Evolutionary conservation across 2,797 vertebrate genomes (phyloP), one percentile per base, ranked within the genome.

Genomic region (Ambastaia sidthimunki): DNA sequence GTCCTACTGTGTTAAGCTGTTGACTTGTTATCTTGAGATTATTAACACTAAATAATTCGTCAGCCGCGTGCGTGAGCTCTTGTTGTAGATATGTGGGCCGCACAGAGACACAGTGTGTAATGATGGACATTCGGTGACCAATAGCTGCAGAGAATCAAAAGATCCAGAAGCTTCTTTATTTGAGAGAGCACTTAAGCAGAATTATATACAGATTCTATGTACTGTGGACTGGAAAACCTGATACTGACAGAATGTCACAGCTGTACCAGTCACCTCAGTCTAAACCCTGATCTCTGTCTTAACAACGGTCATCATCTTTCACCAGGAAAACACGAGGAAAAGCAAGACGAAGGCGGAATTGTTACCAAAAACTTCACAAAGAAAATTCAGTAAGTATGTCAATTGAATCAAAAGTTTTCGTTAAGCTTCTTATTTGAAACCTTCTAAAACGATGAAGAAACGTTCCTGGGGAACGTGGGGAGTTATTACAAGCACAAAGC

Each of bases 331-430:
- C 98, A 99, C 0, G 98, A 99, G 88, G 98, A 99, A 90, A 97
- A 97, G 86, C 98, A 99, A 84, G 94, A 96, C 12, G 96, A 98
- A 90, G 97, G 98, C 16, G 96, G 98, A 54, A 98, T 98, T 0
- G 96, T 99, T 78, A 98, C 97, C 77, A 99, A 99, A 94, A 99
- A 99, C 89, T 99, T 99, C 93, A 99, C 97, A 71, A 99, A 99
- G 93, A 99, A 98, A 93, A 97, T 99, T 89, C 98, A 99, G 98
- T 99, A 90, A 94, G 98, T 97, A 85, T 71, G 78, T 18, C 23
- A 65, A 44, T 65, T 15, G 37, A 2, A 63, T 67, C 23, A n/a
- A 28, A 31, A 25, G 16, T 62, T 25, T 47, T 67, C 37, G n/a
- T 6, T 37, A 23, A 41, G 37, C 23, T 50, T 50, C 25, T 65